Base-by-base conservation (phyloP, 2,113 vertebrate genomes). In the Percina caprodes region DNA sequence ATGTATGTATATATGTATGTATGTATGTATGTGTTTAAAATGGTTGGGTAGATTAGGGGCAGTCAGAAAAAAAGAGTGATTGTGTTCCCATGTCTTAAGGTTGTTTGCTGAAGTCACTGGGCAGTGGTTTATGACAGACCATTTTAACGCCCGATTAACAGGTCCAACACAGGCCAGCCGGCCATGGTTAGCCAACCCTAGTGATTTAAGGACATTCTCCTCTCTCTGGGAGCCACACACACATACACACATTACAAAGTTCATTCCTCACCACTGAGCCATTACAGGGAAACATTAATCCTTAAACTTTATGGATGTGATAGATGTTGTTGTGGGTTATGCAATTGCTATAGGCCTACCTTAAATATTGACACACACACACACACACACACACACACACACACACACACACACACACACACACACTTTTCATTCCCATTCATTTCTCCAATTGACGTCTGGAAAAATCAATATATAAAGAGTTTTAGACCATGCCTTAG, bases 71-170 rank as follows among this genome's bases (percentile, higher is more conserved):
- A 42, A 74, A 62, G 46, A 68, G 35, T 12, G n/a, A 60, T 54
- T 61, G 56, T 77, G 77, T 81, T 75, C 58, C 46, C 45, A 42
- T 62, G 77, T 87, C 75, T 79, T 77, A 55, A 60, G 79, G 86
- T 52, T 91, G 88, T 92, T 92, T 92, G 91, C 86, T 65, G 86
- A 89, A 90, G 84, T 90, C 87, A 69, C 82, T 59, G 82, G 59
- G 74, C 67, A 39, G 79, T 83, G 86, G 85, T 95, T 95, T 94
- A 93, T 90, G 91, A 90, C 86, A 69, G 84, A 54, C 84, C 66
- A 71, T 91, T 90, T 94, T 93, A 94, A 93, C 90, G 91, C 92
- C 92, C 77, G 86, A 92, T 94, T 93, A 93, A 91, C 92, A 88
- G 88, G 84, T 84, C 83, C 77, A 89, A 82, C 88, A 88, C 65